A percentile compares a stretch with the other conserved stretches of the same genome.
phyloP scores from a whole-genome alignment of 2,888 invertebrate species.

The Salpingus planirostris region DNA sequence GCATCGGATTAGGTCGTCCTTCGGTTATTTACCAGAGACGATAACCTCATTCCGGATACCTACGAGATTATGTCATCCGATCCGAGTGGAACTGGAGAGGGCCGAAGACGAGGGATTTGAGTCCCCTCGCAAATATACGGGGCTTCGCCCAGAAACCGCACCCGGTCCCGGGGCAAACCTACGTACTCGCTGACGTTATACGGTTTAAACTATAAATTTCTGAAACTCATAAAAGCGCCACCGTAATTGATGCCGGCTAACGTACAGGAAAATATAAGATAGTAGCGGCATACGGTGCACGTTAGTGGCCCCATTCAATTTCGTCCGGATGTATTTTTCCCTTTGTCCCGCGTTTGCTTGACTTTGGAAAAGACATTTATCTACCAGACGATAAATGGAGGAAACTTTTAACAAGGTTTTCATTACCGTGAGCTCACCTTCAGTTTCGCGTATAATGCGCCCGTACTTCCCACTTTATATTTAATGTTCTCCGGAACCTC shows the following conservation, averaged over 20 bases:
- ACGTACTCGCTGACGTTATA: too few species aligned
- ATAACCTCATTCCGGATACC: conserved; percentile 23
- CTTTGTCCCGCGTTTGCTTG: conserved; percentile 29
- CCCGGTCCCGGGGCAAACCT: too few species aligned
- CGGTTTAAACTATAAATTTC: too few species aligned
- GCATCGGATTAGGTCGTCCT: conserved; percentile 26
- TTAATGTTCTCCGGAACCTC: conserved; percentile 10
- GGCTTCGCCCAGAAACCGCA: too few species aligned
- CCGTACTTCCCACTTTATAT: conserved; percentile 24
- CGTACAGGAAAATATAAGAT: conserved; percentile 4
- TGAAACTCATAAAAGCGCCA: conserved; percentile 2
- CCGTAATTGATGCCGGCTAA: conserved; percentile 1
- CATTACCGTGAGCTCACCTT: conserved; percentile 32
- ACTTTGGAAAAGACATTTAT: conserved; percentile 35
- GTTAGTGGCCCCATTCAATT: conserved; percentile 34
- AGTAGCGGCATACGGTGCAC: conserved; percentile 17
- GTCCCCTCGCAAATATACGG: too few species aligned
- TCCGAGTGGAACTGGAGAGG: too few species aligned
- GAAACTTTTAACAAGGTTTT: conserved; percentile 39
- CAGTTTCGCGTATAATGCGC: conserved; percentile 24
- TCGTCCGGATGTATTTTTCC: conserved; percentile 30
- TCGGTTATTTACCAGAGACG: conserved; percentile 26
- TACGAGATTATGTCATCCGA: conserved; percentile 23
- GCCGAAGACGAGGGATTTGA: too few species aligned
- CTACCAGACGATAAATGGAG: conserved; percentile 32